phyloP scores from a whole-genome alignment of 2,888 invertebrate species.

The Xanthia togata region DNA sequence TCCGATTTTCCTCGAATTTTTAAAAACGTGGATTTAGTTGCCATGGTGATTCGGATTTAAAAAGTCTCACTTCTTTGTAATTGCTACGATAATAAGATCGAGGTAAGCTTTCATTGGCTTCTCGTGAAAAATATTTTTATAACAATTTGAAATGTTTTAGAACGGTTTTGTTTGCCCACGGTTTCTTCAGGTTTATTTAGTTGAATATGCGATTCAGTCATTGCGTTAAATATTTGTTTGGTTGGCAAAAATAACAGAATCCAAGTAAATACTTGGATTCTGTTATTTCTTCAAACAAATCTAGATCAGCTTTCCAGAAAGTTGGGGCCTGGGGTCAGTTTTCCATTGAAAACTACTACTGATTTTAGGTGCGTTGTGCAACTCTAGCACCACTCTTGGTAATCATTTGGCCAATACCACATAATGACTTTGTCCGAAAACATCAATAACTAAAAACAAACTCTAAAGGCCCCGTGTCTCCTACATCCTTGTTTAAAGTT shows the following conservation, averaged over 20 bases:
- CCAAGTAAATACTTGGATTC: not conserved
- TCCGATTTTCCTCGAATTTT: slow-evolving; percentile 25
- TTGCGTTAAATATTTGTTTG: no score
- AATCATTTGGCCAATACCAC: not conserved
- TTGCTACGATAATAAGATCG: slow-evolving; percentile 32
- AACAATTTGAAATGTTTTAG: slow-evolving; percentile 16
- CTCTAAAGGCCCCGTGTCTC: not conserved
- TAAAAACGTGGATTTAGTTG: slow-evolving; percentile 25
- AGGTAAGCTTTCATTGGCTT: slow-evolving; percentile 21
- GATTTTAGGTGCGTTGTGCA: not conserved
- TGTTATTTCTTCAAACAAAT: not conserved
- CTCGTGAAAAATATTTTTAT: slow-evolving; percentile 3
- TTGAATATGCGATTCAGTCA: no score
- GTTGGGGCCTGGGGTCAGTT: not conserved
- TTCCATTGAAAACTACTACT: not conserved
- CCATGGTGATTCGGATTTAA: slow-evolving; percentile 35
- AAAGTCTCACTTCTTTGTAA: slow-evolving; percentile 29
- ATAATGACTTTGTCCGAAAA: not conserved
- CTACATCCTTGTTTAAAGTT: slow-evolving; percentile 12
- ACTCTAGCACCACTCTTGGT: no score
- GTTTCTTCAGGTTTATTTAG: not conserved
- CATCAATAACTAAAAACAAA: not conserved
- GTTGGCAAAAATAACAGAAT: no score
- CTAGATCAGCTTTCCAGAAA: not conserved
- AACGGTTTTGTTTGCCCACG: not conserved